Percentiles rank a stretch among this genome's conserved stretches.
These are phyloP conservation scores for Chalcis sispes DNA, from an alignment of 2,888 invertebrate genomes.

Conservation along the genomic window DNA sequence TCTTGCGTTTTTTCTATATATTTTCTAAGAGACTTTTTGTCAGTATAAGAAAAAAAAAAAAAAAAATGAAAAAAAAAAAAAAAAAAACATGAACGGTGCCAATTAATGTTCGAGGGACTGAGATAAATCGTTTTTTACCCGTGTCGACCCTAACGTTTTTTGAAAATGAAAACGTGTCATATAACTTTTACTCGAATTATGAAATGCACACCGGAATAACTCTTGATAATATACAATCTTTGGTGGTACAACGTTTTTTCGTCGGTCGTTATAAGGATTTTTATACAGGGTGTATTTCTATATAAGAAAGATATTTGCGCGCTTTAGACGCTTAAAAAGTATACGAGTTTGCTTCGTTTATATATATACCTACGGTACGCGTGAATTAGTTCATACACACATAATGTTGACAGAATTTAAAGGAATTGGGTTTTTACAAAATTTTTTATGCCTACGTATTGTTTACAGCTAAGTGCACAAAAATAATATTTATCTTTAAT, in stretches of 20 bases:
- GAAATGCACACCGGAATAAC: conserved; percentile 55
- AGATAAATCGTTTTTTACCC: conserved; percentile 51
- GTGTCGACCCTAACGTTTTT: conserved; percentile 38
- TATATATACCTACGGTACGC: not conserved
- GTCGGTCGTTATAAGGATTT: conserved; percentile 55
- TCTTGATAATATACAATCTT: conserved; percentile 52
- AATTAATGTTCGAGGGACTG: conserved; percentile 52
- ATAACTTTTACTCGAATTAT: conserved; percentile 50
- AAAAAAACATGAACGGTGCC: conserved; percentile 53
- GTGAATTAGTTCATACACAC: conserved; percentile 8
- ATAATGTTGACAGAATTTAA: not conserved
- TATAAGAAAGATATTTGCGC: conserved; percentile 39
- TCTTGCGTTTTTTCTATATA: conserved; percentile 1
- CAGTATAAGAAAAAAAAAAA: conserved; percentile 24
- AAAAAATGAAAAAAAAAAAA: no score
- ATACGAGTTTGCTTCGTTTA: conserved; percentile 55
- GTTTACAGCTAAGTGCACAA: conserved; percentile 1
- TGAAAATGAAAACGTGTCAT: conserved; percentile 42
- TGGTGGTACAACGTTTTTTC: conserved; percentile 53
- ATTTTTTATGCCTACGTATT: conserved; percentile 18
- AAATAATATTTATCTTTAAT: not conserved
- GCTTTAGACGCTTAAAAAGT: conserved; percentile 42
- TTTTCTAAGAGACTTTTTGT: conserved; percentile 32
- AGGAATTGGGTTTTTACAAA: conserved; percentile 49
- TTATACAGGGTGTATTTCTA: conserved; percentile 59